A percentile compares a stretch with the other conserved stretches of the same genome.
These are phyloP conservation scores for Austrolebias charrua DNA, from an alignment of 2,797 vertebrate species.

Conservation along the genomic window DNA sequence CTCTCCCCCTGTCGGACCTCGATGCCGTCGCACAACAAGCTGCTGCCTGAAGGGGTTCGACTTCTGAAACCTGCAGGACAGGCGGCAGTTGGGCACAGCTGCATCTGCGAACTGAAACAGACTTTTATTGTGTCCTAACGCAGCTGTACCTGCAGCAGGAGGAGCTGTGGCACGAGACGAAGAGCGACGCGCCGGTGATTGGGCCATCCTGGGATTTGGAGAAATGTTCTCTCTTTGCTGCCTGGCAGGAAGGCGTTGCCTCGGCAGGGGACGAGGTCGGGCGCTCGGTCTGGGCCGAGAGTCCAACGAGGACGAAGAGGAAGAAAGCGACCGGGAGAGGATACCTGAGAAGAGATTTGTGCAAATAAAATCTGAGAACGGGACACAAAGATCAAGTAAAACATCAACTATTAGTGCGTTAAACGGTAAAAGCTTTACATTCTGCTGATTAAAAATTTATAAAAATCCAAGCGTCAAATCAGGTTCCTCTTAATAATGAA, in stretches of 20 bases:
- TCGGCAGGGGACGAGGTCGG: constrained; percentile 63
- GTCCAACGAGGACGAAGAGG: constrained; percentile 89
- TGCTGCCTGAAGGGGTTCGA: constrained; percentile 74
- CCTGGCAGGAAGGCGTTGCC: constrained; percentile 68
- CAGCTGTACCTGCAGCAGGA: constrained; percentile 56
- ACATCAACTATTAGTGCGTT: neutral
- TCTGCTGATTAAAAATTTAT: neutral
- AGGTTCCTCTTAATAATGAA: constrained; percentile 46
- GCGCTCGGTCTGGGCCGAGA: constrained; percentile 67
- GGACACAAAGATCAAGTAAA: neutral
- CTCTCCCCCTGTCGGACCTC: constrained; percentile 82
- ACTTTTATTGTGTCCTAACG: neutral
- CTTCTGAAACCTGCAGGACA: constrained; percentile 72
- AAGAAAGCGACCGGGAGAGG: constrained; percentile 84
- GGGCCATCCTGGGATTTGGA: constrained; percentile 48
- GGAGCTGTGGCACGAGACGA: constrained; percentile 43
- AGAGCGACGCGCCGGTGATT: constrained; percentile 42
- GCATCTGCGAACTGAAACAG: neutral
- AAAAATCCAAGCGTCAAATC: constrained; percentile 28
- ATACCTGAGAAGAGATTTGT: constrained; percentile 43
- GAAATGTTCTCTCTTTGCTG: constrained; percentile 64
- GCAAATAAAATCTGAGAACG: neutral
- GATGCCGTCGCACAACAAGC: constrained; percentile 65
- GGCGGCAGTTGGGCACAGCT: neutral
- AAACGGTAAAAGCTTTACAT: no score